phyloP scores from a whole-genome alignment of 2,113 vertebrate species.

The Pomatostomus ruficeps region DNA sequence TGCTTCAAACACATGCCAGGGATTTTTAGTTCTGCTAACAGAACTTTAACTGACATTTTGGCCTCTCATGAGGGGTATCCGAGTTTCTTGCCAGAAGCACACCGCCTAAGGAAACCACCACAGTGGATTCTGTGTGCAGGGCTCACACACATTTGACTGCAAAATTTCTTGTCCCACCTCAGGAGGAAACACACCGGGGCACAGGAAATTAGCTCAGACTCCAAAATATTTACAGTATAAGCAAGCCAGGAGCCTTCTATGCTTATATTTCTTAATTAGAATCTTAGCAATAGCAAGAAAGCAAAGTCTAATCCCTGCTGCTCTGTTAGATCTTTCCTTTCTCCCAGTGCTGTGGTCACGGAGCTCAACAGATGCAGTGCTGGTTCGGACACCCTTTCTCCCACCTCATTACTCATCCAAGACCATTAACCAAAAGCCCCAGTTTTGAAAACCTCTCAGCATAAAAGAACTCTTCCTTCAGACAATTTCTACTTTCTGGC shows the following conservation, averaged over 20 bases:
- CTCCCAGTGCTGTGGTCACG: neutral
- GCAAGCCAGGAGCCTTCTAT: neutral
- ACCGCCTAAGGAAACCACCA: neutral
- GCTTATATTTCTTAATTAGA: neutral
- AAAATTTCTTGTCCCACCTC: neutral
- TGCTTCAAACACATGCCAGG: neutral
- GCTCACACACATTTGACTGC: neutral
- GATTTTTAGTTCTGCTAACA: neutral
- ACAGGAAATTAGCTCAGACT: slow-evolving; percentile 9
- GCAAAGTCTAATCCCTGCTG: neutral
- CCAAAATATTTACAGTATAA: slow-evolving; percentile 8
- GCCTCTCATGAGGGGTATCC: neutral
- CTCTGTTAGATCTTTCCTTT: neutral
- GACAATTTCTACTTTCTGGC: neutral
- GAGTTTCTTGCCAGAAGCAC: neutral
- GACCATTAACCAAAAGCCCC: neutral
- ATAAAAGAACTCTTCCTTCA: neutral
- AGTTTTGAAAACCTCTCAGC: neutral
- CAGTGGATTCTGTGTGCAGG: rapidly evolving
- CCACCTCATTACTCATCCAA: neutral
- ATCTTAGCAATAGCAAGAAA: neutral
- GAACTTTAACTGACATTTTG: neutral
- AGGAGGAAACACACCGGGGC: neutral
- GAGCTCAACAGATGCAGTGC: neutral
- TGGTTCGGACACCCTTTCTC: neutral